Percentiles rank a stretch among this genome's conserved stretches.
phyloP scores from a whole-genome alignment of 1,140 invertebrate species.

The Caerostris darwini region DNA sequence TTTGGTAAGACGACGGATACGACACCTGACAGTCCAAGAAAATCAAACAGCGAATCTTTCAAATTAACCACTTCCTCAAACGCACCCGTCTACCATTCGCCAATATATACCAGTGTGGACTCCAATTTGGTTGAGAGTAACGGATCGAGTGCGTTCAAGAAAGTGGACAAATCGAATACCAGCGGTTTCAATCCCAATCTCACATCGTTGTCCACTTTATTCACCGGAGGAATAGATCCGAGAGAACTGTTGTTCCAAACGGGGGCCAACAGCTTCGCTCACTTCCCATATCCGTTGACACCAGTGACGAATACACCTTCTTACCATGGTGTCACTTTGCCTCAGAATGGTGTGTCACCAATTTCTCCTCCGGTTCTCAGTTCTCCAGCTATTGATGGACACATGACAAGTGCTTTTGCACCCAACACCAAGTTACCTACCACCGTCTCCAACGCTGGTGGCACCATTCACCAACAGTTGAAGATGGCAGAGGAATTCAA shows the following conservation, averaged over 20 bases:
- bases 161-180: conserved; percentile 71
- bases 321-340: conserved; percentile 15
- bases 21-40: neutral
- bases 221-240: conserved; percentile 55
- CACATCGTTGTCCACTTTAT: conserved; percentile 8
- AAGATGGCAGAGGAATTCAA: conserved; percentile 71
- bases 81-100: neutral
- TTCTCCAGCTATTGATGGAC: conserved; percentile 4
- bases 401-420: conserved; percentile 69
- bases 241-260: conserved; percentile 66
- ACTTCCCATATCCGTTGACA: conserved; percentile 49
- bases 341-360: conserved; percentile 23
- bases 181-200: conserved; percentile 28
- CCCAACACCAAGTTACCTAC: conserved; percentile 37
- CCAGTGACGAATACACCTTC: conserved; percentile 57
- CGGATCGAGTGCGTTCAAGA: conserved; percentile 76
- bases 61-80: conserved; percentile 35
- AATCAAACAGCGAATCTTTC: conserved; percentile 30
- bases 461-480: conserved; percentile 55
- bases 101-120: conserved; percentile 32
- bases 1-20: neutral
- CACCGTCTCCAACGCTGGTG: neutral
- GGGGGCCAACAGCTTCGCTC: conserved; percentile 48
- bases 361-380: neutral
- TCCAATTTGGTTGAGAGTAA: neutral